These are phyloP conservation scores for Cephus spinipes DNA, from an alignment of 2,888 invertebrate species.

Conservation along the genomic window DNA sequence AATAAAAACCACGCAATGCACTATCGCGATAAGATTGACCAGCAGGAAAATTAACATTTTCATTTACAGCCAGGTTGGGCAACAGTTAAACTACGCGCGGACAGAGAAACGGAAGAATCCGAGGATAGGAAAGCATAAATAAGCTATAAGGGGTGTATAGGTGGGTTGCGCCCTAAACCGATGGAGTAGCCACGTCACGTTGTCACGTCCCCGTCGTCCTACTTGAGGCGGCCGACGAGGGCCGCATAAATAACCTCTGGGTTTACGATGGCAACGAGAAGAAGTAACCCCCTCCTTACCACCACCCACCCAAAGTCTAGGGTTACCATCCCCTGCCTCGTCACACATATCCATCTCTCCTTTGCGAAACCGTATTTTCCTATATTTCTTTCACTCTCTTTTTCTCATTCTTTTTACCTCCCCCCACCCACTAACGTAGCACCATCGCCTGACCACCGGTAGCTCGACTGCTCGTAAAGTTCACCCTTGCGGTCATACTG, in stretches of 20 bases:
- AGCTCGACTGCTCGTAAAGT: constrained; percentile 55
- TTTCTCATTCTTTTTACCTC: constrained; percentile 11
- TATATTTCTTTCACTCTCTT: constrained; percentile 23
- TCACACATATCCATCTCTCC: no score
- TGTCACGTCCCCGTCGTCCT: constrained; percentile 61
- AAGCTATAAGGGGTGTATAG: constrained; percentile 40
- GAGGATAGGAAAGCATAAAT: constrained; percentile 15
- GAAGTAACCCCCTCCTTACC: constrained; percentile 15
- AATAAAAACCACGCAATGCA: no score
- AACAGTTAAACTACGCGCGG: no score
- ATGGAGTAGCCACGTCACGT: constrained; percentile 59
- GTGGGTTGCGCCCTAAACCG: constrained; percentile 23
- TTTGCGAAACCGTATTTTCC: no score
- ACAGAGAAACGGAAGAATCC: no score
- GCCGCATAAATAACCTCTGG: constrained; percentile 64
- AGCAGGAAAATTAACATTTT: no score
- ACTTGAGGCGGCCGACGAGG: constrained; percentile 60
- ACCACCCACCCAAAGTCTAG: not conserved
- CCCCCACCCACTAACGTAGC: constrained; percentile 17
- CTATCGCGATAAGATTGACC: no score
- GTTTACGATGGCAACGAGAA: constrained; percentile 54
- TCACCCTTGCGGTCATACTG: constrained; percentile 51
- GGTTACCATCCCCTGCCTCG: no score
- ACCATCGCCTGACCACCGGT: constrained; percentile 26
- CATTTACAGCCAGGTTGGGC: no score